These are phyloP conservation scores for Epizoanthus scotinus DNA, from an alignment of 92 coral and sea anemone genomes.

Conservation along the genomic window DNA sequence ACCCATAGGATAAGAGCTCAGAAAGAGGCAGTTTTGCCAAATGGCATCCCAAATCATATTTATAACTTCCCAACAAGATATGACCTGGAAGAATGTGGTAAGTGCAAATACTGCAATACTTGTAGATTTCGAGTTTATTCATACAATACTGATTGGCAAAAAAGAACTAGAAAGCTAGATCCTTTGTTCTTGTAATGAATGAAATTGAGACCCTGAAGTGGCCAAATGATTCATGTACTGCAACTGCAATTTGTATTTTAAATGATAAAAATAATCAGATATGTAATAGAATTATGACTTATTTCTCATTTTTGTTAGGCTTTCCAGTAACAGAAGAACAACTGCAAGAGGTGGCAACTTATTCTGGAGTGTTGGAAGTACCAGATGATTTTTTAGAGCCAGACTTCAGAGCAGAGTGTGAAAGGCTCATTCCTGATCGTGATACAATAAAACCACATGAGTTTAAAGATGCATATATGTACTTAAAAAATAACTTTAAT, in stretches of 20 bases:
- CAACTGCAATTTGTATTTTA: conserved; percentile 17
- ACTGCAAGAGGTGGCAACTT: conserved; percentile 27
- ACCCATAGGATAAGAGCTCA: conserved; percentile 34
- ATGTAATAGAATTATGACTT: no score
- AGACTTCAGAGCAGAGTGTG: conserved; percentile 31
- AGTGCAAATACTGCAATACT: no score
- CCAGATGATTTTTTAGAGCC: conserved; percentile 31
- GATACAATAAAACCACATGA: conserved; percentile 33
- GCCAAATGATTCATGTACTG: no score
- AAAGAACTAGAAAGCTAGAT: no score
- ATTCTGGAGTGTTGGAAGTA: conserved; percentile 28
- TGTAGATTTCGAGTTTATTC: no score
- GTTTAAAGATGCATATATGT: conserved; percentile 38
- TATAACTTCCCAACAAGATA: no score
- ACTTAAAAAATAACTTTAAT: conserved; percentile 24
- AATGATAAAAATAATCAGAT: no score
- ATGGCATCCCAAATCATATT: no score
- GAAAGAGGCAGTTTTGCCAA: conserved; percentile 24
- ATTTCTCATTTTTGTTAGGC: no score
- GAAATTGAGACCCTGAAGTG: conserved; percentile 1
- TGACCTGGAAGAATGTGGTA: conserved; percentile 23
- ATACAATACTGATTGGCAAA: no score
- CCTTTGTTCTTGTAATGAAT: no score
- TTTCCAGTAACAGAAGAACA: conserved; percentile 30
- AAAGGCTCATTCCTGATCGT: conserved; percentile 36